Evolutionary conservation across 53 echinoderm and acorn worm species (phyloP).

Genomic region (Astropecten irregularis): DNA sequence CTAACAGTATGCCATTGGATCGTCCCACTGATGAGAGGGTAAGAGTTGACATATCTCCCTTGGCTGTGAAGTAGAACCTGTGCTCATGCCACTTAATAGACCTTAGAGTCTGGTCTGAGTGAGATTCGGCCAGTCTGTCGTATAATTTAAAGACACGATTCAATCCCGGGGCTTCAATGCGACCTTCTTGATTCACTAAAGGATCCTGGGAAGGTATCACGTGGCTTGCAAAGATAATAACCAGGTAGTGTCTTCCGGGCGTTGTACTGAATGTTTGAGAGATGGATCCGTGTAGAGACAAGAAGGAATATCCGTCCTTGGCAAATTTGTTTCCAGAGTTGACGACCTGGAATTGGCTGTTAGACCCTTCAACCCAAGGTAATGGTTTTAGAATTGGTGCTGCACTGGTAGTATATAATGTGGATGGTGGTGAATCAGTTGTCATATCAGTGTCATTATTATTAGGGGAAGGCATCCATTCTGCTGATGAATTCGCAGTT

Average conservation of each 20-base stretch:
- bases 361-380: not conserved
- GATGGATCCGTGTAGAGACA: slow-evolving; percentile 39
- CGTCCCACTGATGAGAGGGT: slow-evolving; percentile 42
- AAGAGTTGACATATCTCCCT: slow-evolving; percentile 14
- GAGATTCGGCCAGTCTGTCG: not conserved
- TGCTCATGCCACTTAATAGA: slow-evolving; percentile 55
- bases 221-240: slow-evolving; percentile 33
- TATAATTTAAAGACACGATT: slow-evolving; percentile 56
- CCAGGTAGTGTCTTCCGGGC: slow-evolving; percentile 42
- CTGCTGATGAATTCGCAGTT: too few relatives aligned
- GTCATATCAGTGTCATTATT: too few relatives aligned
- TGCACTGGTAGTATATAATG: too few relatives aligned
- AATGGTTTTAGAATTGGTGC: not conserved
- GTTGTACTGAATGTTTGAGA: slow-evolving; percentile 22
- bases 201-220: slow-evolving; percentile 27
- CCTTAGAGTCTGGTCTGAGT: not conserved
- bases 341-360: not conserved
- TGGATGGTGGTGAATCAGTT: too few relatives aligned
- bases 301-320: slow-evolving; percentile 23
- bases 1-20: slow-evolving; percentile 50
- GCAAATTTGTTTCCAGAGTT: not conserved
- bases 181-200: slow-evolving; percentile 57
- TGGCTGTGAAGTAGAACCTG: slow-evolving; percentile 59
- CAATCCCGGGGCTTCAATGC: slow-evolving; percentile 56
- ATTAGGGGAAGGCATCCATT: too few relatives aligned